Base-by-base conservation (phyloP, 2,113 vertebrate species). In the Ochotona princeps region DNA sequence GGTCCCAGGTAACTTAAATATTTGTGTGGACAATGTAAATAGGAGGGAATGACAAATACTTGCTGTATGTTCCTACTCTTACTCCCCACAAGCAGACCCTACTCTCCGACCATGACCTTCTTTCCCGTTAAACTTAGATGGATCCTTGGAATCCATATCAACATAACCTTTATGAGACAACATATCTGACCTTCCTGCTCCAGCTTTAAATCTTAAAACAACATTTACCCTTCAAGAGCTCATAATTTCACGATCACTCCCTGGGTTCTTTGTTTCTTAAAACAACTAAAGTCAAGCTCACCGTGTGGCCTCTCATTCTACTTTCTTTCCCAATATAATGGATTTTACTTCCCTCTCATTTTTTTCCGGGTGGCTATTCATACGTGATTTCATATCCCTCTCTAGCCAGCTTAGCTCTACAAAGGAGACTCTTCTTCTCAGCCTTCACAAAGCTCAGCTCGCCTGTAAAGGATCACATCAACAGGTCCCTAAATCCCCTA, bases 101-200 rank as follows among this genome's bases (percentile, higher is more conserved):
- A 75, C 32, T 80, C 35, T 47, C 21, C 67, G 74, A 82, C 35
- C 75, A 23, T 21, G 26, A 57, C 18, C 72, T 15, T 92, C 80
- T 76, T 79, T 75, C 76, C 54, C 35, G 26, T 49, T 66, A 75
- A 90, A 69, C 28, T 7, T 67, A 26, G 2, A 26, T 65, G 11
- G 47, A 83, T 49, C 4, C 47, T 70, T 67, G 70, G 72, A 79
- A 87, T 87, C 60, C 54, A 87, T 87, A 28, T 80, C 82, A 78
- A 54, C 47, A 65, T 26, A 90, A 30, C 5, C 20, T 93, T 88
- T 49, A 8, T 20, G 47, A 93, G 32, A 76, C 23, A 93, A 83
- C 54, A 67, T 44, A 38, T 69, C 85, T 95, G 65, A 92, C 83
- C 54, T 95, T 93, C n/a, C 61, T 95, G 17, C 65, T 82, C 65